Conservation (phyloP, 2,888 invertebrate genomes). For the Carterocephalus palaemon region DNA sequence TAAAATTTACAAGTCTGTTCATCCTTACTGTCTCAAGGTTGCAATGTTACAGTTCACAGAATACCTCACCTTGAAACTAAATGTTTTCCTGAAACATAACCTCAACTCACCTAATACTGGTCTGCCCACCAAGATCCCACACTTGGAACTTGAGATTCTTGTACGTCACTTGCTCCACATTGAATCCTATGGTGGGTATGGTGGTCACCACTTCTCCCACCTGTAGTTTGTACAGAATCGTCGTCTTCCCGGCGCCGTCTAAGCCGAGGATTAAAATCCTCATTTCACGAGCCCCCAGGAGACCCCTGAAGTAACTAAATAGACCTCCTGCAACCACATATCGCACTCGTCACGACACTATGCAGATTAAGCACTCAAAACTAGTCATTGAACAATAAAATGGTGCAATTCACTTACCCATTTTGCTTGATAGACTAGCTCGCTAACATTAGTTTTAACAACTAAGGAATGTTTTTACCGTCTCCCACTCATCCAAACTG, state of each 20-base stretch:
- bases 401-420: slow-evolving; percentile 59
- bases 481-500: slow-evolving; percentile 30
- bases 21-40: too few species aligned
- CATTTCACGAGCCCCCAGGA: slow-evolving; percentile 98
- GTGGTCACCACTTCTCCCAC: slow-evolving; percentile 99
- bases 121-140: slow-evolving; percentile 99
- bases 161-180: slow-evolving; percentile 99
- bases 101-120: slow-evolving; percentile 91
- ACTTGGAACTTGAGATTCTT: slow-evolving; percentile 99
- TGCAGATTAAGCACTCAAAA: background rate
- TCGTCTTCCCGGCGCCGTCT: slow-evolving; percentile 99
- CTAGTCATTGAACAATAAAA: slow-evolving; percentile 26
- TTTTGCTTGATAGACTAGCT: slow-evolving; percentile 55
- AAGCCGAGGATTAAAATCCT: slow-evolving; percentile 97
- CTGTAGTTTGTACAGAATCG: slow-evolving; percentile 98
- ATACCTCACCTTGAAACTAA: too few species aligned
- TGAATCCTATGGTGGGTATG: slow-evolving; percentile 98
- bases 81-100: slow-evolving; percentile 19
- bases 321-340: slow-evolving; percentile 86
- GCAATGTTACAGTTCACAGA: too few species aligned
- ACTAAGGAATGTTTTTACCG: slow-evolving; percentile 44
- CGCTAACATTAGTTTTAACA: slow-evolving; percentile 61
- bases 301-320: slow-evolving; percentile 96
- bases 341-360: slow-evolving; percentile 9
- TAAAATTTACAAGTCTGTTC: too few species aligned